Conservation (phyloP, 1,140 invertebrate genomes). For the Leguminivora glycinivorella region DNA sequence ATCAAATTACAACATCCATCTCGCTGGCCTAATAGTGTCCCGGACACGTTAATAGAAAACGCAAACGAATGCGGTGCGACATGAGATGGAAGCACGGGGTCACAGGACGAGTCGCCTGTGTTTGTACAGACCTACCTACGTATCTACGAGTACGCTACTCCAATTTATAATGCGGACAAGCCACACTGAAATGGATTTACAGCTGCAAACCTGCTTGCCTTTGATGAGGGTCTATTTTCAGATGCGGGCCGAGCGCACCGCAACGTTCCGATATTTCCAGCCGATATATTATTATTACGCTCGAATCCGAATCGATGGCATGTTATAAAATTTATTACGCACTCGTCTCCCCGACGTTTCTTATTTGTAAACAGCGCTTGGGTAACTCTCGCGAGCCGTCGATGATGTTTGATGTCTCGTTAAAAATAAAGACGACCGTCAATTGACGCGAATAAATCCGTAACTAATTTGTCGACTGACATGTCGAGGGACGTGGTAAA, state of each 20-base stretch:
- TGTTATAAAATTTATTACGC: slow-evolving; percentile 78
- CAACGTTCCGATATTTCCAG: slow-evolving; percentile 75
- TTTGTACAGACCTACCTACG: slow-evolving; percentile 49
- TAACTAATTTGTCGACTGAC: slow-evolving; percentile 75
- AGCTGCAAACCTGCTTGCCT: slow-evolving; percentile 78
- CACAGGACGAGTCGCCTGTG: slow-evolving; percentile 46
- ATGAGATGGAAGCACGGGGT: slow-evolving; percentile 54
- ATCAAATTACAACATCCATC: slow-evolving; percentile 70
- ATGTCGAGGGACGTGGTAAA: slow-evolving; percentile 56
- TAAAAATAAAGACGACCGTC: slow-evolving; percentile 74
- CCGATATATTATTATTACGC: slow-evolving; percentile 78
- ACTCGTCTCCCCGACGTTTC: slow-evolving; percentile 71
- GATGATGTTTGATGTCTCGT: slow-evolving; percentile 77
- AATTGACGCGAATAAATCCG: slow-evolving; percentile 71
- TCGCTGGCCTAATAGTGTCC: slow-evolving; percentile 60
- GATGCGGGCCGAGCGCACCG: slow-evolving; percentile 69
- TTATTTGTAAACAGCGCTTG: slow-evolving; percentile 76
- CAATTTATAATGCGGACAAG: slow-evolving; percentile 77
- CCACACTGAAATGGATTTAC: slow-evolving; percentile 78
- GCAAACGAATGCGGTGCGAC: slow-evolving; percentile 61
- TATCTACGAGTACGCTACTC: slow-evolving; percentile 50
- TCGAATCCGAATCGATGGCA: slow-evolving; percentile 71
- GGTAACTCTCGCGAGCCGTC: slow-evolving; percentile 59
- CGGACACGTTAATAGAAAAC: slow-evolving; percentile 70
- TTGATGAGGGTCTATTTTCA: slow-evolving; percentile 78